phyloP scores from a whole-genome alignment of 2,888 invertebrate genomes.

The Uropetala carovei region DNA sequence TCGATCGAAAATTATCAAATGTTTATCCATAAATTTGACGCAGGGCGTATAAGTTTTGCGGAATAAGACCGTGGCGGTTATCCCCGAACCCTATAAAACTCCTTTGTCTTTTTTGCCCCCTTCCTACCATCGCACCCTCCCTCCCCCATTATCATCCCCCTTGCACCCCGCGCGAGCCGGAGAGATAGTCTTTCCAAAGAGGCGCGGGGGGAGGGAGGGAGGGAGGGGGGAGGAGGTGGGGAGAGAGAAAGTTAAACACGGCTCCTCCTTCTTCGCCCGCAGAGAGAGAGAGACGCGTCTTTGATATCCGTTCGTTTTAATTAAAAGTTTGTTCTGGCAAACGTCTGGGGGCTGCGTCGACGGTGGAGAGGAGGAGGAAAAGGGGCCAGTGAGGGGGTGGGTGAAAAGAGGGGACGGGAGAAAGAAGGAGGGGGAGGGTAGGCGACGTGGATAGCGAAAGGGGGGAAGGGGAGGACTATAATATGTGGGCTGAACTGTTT shows the following conservation, averaged over 20 bases:
- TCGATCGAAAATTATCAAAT: too few species aligned
- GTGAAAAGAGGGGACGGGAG: too few species aligned
- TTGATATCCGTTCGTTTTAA: conserved; percentile 62
- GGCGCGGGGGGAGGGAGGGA: background rate
- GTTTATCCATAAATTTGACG: too few species aligned
- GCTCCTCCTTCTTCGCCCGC: background rate
- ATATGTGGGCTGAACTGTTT: conserved; percentile 61
- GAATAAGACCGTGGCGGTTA: too few species aligned
- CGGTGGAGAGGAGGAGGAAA: background rate
- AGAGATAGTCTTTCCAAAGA: background rate
- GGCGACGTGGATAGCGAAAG: background rate
- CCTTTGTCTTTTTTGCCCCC: background rate
- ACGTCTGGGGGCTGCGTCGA: background rate
- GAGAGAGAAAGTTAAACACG: background rate
- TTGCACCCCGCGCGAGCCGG: background rate
- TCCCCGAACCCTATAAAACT: background rate
- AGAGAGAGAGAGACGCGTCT: conserved; percentile 16
- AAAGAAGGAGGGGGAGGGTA: background rate
- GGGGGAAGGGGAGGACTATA: background rate
- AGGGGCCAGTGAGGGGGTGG: background rate
- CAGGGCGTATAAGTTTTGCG: too few species aligned
- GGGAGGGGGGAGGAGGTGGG: background rate
- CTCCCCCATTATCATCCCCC: background rate
- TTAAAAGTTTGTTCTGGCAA: conserved; percentile 60
- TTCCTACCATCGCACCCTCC: background rate